Conservation (phyloP, 2,888 invertebrate species). For the Chrysina gloriosa region DNA sequence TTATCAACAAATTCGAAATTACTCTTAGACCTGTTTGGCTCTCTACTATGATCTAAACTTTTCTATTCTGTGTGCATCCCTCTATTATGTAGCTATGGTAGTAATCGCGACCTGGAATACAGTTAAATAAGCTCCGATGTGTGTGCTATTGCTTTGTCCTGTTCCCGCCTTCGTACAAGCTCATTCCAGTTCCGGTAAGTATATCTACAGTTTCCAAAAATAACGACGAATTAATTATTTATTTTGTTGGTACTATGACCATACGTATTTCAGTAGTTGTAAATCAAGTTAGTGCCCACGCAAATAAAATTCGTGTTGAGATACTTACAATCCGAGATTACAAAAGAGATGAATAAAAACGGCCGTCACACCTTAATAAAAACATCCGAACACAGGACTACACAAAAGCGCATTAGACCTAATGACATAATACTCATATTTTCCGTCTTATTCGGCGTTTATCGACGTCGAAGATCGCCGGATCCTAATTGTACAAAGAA, state of each 20-base stretch:
- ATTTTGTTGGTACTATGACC: not conserved
- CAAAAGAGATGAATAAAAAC: not conserved
- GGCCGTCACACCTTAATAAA: slow-evolving; percentile 32
- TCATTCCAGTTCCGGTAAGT: not conserved
- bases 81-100: too few relatives aligned
- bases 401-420: slow-evolving; percentile 27
- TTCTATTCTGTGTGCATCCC: not conserved
- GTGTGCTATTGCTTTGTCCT: too few relatives aligned
- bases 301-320: not conserved
- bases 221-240: not conserved
- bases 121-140: too few relatives aligned
- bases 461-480: slow-evolving; percentile 38
- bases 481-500: slow-evolving; percentile 44
- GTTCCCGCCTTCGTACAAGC: not conserved
- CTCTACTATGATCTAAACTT: not conserved
- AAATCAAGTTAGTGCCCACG: not conserved
- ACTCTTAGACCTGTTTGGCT: not conserved
- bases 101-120: too few relatives aligned
- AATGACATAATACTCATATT: slow-evolving; percentile 39
- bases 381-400: slow-evolving; percentile 11
- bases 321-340: not conserved
- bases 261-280: not conserved
- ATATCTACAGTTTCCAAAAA: not conserved
- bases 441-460: slow-evolving; percentile 26
- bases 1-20: not conserved